These are phyloP conservation scores for Falcaria lacertinaria DNA, from an alignment of 2,888 invertebrate species.

Conservation along the genomic window DNA sequence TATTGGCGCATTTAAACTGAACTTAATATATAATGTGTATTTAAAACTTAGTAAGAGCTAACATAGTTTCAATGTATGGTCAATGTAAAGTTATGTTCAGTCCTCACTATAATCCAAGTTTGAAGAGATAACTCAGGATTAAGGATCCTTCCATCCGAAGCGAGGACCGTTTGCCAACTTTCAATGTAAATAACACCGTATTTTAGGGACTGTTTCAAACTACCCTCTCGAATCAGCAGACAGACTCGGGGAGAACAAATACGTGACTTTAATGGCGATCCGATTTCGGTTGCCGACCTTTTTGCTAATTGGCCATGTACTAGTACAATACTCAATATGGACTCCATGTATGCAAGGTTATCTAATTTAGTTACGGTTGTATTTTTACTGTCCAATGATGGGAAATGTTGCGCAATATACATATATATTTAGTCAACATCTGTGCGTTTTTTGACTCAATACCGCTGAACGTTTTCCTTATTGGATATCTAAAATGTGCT, in stretches of 20 bases:
- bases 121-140: constrained; percentile 32
- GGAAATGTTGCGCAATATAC: constrained; percentile 1
- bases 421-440: neutral
- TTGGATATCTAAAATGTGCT: constrained; percentile 1
- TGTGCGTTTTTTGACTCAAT: constrained; percentile 1
- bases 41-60: too few species aligned
- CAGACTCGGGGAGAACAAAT: constrained; percentile 23
- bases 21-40: too few species aligned
- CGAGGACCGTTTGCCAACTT: constrained; percentile 28
- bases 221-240: constrained; percentile 20
- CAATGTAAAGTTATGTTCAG: neutral
- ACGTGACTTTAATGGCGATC: constrained; percentile 21
- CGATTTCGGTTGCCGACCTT: neutral
- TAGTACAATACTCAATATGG: constrained; percentile 1
- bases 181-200: constrained; percentile 29
- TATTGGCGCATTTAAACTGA: too few species aligned
- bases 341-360: neutral
- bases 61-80: neutral
- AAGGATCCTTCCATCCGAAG: constrained; percentile 23
- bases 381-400: neutral
- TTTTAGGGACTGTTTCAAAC: constrained; percentile 24
- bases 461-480: constrained; percentile 1
- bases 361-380: neutral
- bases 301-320: constrained; percentile 8
- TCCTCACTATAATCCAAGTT: constrained; percentile 10